Conservation (phyloP, 1,140 invertebrate genomes). For the Linepithema humile region DNA sequence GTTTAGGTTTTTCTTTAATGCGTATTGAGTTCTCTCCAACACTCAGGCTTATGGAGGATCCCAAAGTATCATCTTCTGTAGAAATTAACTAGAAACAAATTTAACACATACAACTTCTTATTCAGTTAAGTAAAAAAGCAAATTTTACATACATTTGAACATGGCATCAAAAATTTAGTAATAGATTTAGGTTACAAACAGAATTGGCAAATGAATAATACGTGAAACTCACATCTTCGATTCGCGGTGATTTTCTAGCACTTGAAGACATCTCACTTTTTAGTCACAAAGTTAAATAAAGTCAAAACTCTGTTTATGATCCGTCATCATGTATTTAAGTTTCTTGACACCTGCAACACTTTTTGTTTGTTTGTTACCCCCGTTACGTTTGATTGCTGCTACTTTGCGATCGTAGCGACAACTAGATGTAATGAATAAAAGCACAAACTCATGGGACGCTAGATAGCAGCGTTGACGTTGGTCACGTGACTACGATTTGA, state of each 20-base stretch:
- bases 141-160: neutral
- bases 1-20: constrained; percentile 73
- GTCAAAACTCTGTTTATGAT: neutral
- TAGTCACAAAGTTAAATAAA: neutral
- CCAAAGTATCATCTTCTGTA: constrained; percentile 73
- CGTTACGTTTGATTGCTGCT: constrained; percentile 32
- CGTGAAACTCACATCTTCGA: constrained; percentile 70
- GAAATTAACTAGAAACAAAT: constrained; percentile 65
- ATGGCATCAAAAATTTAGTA: neutral
- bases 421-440: constrained; percentile 5
- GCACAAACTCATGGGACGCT: too few relatives aligned
- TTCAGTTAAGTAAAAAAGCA: neutral
- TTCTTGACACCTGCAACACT: constrained; percentile 61
- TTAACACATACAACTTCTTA: neutral
- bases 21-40: constrained; percentile 75
- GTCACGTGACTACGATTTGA: too few relatives aligned
- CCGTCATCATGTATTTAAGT: constrained; percentile 48
- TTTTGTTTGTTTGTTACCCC: constrained; percentile 68
- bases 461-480: too few relatives aligned
- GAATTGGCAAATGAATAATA: neutral
- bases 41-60: constrained; percentile 76
- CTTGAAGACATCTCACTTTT: constrained; percentile 63
- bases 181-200: constrained; percentile 30
- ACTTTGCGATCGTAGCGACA: constrained; percentile 3
- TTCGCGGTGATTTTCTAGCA: constrained; percentile 45